Conservation (phyloP, 2,797 vertebrate genomes). For the Psittacula derbiana region DNA sequence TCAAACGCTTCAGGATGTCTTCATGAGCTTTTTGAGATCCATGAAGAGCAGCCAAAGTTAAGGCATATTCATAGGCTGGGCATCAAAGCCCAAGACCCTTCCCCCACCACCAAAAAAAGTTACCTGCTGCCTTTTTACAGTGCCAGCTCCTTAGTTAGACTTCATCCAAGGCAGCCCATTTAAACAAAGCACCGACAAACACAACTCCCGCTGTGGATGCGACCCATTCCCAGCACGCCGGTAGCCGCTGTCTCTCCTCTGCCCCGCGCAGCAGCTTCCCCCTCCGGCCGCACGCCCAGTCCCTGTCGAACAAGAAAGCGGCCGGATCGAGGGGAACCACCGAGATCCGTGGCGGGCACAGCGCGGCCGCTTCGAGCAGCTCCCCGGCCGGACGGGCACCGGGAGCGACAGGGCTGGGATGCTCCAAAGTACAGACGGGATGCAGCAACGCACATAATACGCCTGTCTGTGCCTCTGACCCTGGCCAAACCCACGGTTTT, state of each 20-base stretch:
- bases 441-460: neutral
- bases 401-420: neutral
- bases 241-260: too few species aligned
- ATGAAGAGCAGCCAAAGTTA: neutral
- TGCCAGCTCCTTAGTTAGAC: neutral
- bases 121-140: neutral
- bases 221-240: neutral
- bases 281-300: neutral
- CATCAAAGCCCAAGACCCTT: neutral
- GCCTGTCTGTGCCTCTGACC: neutral
- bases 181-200: neutral
- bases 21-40: neutral
- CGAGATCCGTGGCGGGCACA: neutral
- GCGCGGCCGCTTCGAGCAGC: neutral
- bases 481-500: rapidly evolving
- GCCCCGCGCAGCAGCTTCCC: neutral
- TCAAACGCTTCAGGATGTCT: neutral
- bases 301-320: neutral
- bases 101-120: neutral
- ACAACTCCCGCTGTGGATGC: neutral
- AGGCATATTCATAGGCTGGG: neutral
- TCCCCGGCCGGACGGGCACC: neutral
- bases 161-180: neutral
- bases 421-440: neutral
- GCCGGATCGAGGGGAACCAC: neutral